Percentiles rank a stretch among this genome's conserved stretches.
Evolutionary conservation across 2,888 invertebrate species (phyloP).

Genomic region (Drosophila rubida): DNA sequence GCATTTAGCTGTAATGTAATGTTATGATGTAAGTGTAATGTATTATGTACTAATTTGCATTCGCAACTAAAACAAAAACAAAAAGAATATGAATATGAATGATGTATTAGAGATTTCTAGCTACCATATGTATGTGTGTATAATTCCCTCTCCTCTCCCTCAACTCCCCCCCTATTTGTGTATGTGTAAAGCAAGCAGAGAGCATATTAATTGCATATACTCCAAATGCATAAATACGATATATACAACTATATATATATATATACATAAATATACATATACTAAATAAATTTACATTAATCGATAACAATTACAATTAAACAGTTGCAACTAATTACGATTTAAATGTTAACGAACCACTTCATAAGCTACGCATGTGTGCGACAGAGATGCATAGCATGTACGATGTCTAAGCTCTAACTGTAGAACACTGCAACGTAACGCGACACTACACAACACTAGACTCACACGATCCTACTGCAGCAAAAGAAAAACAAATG

Average conservation of each 20-base stretch:
- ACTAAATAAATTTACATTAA: conserved; percentile 52
- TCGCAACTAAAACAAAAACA: conserved; percentile 63
- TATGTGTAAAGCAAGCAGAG: conserved; percentile 31
- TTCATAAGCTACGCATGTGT: conserved; percentile 6
- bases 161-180: conserved; percentile 8
- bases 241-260: conserved; percentile 20
- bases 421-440: conserved; percentile 28
- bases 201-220: conserved; percentile 45
- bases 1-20: conserved; percentile 31
- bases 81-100: background rate
- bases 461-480: conserved; percentile 32
- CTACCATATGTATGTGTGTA: conserved; percentile 14
- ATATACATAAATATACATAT: conserved; percentile 24
- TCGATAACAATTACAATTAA: conserved; percentile 31
- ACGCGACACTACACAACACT: conserved; percentile 20
- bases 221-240: background rate
- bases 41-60: conserved; percentile 56
- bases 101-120: conserved; percentile 39
- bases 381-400: background rate
- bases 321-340: conserved; percentile 45
- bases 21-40: conserved; percentile 31
- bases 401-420: conserved; percentile 25
- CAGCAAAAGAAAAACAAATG: background rate
- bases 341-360: conserved; percentile 44
- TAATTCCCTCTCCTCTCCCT: background rate